Percentiles rank a stretch among this genome's conserved stretches.
These are phyloP conservation scores for Agapornis roseicollis DNA, from an alignment of 2,113 vertebrate genomes.

Conservation along the genomic window DNA sequence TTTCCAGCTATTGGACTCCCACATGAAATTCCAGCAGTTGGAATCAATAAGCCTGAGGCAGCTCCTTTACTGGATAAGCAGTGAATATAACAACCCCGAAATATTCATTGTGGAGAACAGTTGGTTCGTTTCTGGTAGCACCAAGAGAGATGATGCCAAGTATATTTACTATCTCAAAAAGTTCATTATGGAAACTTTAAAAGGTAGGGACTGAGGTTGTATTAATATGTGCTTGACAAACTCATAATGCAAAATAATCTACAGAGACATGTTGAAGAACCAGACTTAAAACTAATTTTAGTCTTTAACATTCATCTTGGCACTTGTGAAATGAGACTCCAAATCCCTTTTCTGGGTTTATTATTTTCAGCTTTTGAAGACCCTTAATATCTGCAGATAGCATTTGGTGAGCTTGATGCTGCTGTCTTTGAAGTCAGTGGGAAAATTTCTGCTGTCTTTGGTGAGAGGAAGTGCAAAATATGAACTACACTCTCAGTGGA, in stretches of 20 bases:
- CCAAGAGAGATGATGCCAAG: slow-evolving; percentile 90
- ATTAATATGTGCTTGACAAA: background rate
- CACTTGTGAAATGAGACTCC: background rate
- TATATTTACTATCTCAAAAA: slow-evolving; percentile 95
- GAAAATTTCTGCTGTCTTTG: background rate
- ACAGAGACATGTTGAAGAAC: background rate
- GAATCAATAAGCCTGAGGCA: slow-evolving; percentile 90
- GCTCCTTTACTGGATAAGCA: slow-evolving; percentile 91
- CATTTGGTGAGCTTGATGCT: background rate
- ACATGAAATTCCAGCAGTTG: slow-evolving; percentile 88
- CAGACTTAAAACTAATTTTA: background rate
- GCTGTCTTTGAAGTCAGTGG: background rate
- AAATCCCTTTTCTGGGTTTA: background rate
- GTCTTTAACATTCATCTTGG: background rate
- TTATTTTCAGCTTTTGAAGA: background rate
- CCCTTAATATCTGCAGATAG: background rate
- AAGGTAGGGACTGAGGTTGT: slow-evolving; percentile 78
- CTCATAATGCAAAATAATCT: background rate
- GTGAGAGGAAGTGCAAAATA: background rate
- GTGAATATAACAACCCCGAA: slow-evolving; percentile 87
- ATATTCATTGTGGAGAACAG: slow-evolving; percentile 97
- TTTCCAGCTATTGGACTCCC: slow-evolving; percentile 89
- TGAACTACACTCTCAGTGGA: background rate
- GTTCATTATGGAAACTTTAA: slow-evolving; percentile 91
- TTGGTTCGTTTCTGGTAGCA: slow-evolving; percentile 90